A percentile compares a stretch with the other conserved stretches of the same genome.
Conservation (phyloP, 2,888 invertebrate species). For the Cryptus armator region DNA sequence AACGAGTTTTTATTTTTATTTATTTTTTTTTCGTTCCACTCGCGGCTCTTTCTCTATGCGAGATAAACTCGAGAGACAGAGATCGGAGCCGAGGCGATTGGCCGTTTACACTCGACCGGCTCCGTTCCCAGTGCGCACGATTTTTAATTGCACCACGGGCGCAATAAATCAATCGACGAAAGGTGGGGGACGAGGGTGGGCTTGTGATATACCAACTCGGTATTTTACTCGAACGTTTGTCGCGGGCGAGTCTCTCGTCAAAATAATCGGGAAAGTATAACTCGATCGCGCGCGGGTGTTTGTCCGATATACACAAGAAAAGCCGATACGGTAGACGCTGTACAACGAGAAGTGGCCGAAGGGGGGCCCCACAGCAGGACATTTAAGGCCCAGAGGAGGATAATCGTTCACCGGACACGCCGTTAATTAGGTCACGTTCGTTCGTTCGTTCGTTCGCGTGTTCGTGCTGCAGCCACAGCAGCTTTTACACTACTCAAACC, state of each 20-base stretch:
- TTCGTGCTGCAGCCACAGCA: conserved; percentile 19
- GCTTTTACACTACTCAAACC: conserved; percentile 46
- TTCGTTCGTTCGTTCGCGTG: conserved; percentile 62
- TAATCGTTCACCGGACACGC: conserved; percentile 66
- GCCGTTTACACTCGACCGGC: conserved; percentile 32
- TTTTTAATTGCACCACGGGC: conserved; percentile 58
- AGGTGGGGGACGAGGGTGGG: not conserved
- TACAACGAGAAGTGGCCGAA: conserved; percentile 34
- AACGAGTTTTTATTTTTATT: conserved; percentile 22
- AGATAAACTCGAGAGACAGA: not conserved
- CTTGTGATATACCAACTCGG: conserved; percentile 42
- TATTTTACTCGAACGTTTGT: not conserved
- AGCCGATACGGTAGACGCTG: not conserved
- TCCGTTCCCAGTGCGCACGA: conserved; percentile 35
- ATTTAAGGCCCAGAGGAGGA: conserved; percentile 65
- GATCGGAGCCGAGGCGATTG: not conserved
- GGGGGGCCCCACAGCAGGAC: conserved; percentile 38
- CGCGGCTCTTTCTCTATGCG: not conserved
- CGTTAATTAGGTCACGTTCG: conserved; percentile 70
- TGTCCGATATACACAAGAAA: not conserved
- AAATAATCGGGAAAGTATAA: conserved; percentile 52
- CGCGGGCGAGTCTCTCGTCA: conserved; percentile 9
- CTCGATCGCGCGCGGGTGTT: conserved; percentile 40
- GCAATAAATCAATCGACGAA: conserved; percentile 58
- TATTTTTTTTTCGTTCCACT: not conserved